Percentiles rank a stretch among this genome's conserved stretches.
These are phyloP conservation scores for Clostera curtula DNA, from an alignment of 2,888 invertebrate species.

Conservation along the genomic window DNA sequence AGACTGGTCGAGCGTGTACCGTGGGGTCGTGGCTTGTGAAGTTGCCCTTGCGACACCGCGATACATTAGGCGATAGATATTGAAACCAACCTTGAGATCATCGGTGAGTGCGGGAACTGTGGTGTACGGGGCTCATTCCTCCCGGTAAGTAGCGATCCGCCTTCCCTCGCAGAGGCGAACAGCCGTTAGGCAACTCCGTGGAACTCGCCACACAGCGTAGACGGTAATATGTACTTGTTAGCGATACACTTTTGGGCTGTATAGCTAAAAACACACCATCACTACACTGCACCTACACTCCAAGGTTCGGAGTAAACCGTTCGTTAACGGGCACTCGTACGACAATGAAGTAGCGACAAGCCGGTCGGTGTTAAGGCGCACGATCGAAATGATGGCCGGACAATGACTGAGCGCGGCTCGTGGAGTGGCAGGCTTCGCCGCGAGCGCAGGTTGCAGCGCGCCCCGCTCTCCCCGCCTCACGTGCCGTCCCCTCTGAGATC, in stretches of 20 bases:
- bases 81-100: constrained; percentile 70
- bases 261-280: constrained; percentile 71
- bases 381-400: constrained; percentile 66
- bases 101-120: constrained; percentile 68
- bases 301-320: constrained; percentile 54
- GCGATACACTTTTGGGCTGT: constrained; percentile 67
- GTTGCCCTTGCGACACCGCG: constrained; percentile 53
- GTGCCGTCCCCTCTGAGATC: too few species aligned
- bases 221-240: constrained; percentile 54
- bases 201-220: constrained; percentile 53
- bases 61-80: constrained; percentile 20
- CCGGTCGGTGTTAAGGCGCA: constrained; percentile 45
- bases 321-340: constrained; percentile 60
- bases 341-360: constrained; percentile 60
- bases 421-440: constrained; percentile 51
- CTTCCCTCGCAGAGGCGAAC: constrained; percentile 69
- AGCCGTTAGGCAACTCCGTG: constrained; percentile 62
- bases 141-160: constrained; percentile 64
- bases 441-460: constrained; percentile 44
- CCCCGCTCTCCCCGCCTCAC: constrained; percentile 23
- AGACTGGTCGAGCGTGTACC: constrained; percentile 47
- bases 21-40: constrained; percentile 49
- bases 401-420: constrained; percentile 67
- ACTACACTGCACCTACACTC: constrained; percentile 67
- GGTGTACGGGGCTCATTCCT: constrained; percentile 73